Evolutionary conservation across 64 coral and sea anemone genomes (phyloP).

Genomic region (Acropora yongei): DNA sequence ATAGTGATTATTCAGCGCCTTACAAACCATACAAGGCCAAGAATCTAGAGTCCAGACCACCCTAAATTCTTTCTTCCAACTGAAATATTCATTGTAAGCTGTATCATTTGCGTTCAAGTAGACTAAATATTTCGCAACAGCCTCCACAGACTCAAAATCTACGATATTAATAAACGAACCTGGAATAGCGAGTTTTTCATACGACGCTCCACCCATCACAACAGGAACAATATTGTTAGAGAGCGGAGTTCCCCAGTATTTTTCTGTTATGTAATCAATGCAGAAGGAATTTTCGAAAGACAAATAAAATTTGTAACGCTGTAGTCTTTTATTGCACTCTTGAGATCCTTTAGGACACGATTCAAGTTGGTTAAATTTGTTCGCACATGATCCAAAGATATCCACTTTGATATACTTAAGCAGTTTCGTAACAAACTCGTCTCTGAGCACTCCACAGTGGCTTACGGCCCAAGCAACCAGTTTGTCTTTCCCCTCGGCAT

Average conservation of each 20-base stretch:
- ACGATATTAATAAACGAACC: slow-evolving; percentile 71
- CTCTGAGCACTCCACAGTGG: slow-evolving; percentile 50
- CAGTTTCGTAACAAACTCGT: slow-evolving; percentile 54
- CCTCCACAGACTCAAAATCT: slow-evolving; percentile 53
- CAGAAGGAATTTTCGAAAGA: slow-evolving; percentile 75
- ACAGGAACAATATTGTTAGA: slow-evolving; percentile 59
- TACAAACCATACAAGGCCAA: slow-evolving; percentile 72
- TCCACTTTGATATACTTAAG: slow-evolving; percentile 60
- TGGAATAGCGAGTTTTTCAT: slow-evolving; percentile 55
- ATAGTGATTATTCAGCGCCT: slow-evolving; percentile 51
- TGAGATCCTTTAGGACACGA: slow-evolving; percentile 10
- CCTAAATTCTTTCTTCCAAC: slow-evolving; percentile 54
- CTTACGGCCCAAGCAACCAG: slow-evolving; percentile 68
- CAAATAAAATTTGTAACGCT: slow-evolving; percentile 66
- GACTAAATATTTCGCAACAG: slow-evolving; percentile 47
- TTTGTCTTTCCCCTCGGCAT: slow-evolving; percentile 51
- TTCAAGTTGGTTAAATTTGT: slow-evolving; percentile 50
- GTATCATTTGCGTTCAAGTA: slow-evolving; percentile 68
- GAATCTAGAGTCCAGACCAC: background rate
- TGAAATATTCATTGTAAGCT: slow-evolving; percentile 77
- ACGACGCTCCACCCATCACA: slow-evolving; percentile 66
- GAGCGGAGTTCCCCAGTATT: slow-evolving; percentile 68
- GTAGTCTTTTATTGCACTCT: slow-evolving; percentile 27
- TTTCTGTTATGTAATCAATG: slow-evolving; percentile 76
- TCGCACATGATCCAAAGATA: slow-evolving; percentile 54